phyloP scores from a whole-genome alignment of 2,797 vertebrate genomes.

The Sebastes umbrosus region DNA sequence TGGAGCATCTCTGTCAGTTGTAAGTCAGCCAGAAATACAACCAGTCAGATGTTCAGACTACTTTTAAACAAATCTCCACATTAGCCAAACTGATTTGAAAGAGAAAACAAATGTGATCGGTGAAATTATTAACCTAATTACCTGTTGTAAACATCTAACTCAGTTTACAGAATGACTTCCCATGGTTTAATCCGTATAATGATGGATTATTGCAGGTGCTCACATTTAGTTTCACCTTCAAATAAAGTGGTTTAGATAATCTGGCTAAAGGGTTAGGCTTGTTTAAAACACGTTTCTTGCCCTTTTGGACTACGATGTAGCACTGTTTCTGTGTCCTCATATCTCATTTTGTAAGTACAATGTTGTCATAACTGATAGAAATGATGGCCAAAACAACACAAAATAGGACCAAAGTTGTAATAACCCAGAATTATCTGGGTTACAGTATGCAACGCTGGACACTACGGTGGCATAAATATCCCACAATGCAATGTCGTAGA shows the following conservation, averaged over 20 bases:
- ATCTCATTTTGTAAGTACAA: not conserved
- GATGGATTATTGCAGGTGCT: not conserved
- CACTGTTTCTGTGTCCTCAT: not conserved
- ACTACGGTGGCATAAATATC: no score
- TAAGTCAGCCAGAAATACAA: not conserved
- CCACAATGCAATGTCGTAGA: no score
- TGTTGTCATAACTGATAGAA: not conserved
- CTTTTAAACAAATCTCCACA: not conserved
- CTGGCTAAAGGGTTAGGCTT: not conserved
- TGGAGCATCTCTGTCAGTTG: not conserved
- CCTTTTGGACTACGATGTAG: not conserved
- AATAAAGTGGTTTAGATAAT: not conserved
- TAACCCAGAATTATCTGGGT: not conserved
- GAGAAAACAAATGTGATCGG: fast-evolving
- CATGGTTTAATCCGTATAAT: fast-evolving
- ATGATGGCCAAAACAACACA: not conserved
- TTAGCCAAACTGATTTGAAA: not conserved
- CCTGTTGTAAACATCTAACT: not conserved
- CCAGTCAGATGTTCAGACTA: not conserved
- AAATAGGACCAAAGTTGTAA: not conserved
- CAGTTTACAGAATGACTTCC: not conserved
- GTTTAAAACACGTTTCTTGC: not conserved
- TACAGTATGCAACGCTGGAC: no score
- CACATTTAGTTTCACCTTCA: not conserved
- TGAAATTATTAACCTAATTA: not conserved